Conservation (phyloP, 2,888 invertebrate species). For the Trichacis sp. region DNA sequence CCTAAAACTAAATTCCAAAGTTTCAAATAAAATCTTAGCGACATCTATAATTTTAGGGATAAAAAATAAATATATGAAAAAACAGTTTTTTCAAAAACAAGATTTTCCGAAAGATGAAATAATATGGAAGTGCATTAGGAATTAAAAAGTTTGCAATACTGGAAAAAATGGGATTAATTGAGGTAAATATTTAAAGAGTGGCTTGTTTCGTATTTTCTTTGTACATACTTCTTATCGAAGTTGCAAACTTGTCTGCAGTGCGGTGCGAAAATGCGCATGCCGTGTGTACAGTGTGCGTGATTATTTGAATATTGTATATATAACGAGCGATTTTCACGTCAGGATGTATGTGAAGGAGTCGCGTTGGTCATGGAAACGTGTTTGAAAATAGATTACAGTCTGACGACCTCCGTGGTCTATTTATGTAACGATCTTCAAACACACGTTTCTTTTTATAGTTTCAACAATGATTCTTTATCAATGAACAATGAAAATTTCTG, state of each 20-base stretch:
- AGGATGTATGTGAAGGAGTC: constrained; percentile 15
- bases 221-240: not conserved
- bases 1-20: not conserved
- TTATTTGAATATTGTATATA: constrained; percentile 9
- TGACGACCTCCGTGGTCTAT: constrained; percentile 29
- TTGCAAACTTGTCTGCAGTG: constrained; percentile 25
- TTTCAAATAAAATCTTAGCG: not conserved
- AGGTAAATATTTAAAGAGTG: not conserved
- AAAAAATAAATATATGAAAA: not conserved
- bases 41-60: not conserved
- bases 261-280: constrained; percentile 19
- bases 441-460: not conserved
- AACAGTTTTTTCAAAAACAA: not conserved
- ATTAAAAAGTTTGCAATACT: not conserved
- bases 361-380: constrained; percentile 29
- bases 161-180: not conserved
- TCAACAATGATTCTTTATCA: no score
- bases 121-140: not conserved
- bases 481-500: no score
- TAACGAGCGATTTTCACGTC: constrained; percentile 22
- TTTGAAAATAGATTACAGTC: constrained; percentile 25
- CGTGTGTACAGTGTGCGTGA: constrained; percentile 17
- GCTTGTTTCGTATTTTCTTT: not conserved
- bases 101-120: not conserved
- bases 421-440: constrained; percentile 29